Evolutionary conservation across 2,888 invertebrate species (phyloP).

Genomic region (Leptogaster cylindrica): DNA sequence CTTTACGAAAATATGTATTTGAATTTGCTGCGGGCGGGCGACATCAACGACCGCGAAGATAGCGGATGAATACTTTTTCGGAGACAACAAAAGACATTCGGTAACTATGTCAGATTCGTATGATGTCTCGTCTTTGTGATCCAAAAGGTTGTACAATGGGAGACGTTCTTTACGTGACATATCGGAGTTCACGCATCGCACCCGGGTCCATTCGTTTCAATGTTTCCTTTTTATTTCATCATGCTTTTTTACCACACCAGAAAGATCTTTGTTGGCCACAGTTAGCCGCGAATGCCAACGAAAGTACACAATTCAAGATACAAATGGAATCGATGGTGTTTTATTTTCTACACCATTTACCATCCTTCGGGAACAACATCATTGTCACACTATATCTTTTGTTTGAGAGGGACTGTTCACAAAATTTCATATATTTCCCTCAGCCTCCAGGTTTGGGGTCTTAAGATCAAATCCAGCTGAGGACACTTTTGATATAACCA

Average conservation of each 20-base stretch:
- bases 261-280: constrained; percentile 17
- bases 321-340: constrained; percentile 22
- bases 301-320: constrained; percentile 26
- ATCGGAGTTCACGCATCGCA: constrained; percentile 50
- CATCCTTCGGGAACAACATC: constrained; percentile 1
- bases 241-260: constrained; percentile 2
- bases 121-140: constrained; percentile 25
- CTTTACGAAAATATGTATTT: no score
- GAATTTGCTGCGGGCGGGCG: constrained; percentile 16
- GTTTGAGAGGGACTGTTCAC: background rate
- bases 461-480: background rate
- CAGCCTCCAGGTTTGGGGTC: background rate
- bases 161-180: constrained; percentile 48
- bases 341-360: constrained; percentile 4
- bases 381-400: background rate
- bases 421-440: background rate
- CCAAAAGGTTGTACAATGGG: constrained; percentile 4
- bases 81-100: constrained; percentile 34
- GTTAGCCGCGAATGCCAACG: constrained; percentile 11
- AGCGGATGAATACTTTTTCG: constrained; percentile 24
- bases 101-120: constrained; percentile 32
- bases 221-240: background rate
- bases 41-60: constrained; percentile 11
- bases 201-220: constrained; percentile 47
- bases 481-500: background rate